Evolutionary conservation across 1,140 invertebrate species (phyloP).

Genomic region (Heterodera carotae): DNA sequence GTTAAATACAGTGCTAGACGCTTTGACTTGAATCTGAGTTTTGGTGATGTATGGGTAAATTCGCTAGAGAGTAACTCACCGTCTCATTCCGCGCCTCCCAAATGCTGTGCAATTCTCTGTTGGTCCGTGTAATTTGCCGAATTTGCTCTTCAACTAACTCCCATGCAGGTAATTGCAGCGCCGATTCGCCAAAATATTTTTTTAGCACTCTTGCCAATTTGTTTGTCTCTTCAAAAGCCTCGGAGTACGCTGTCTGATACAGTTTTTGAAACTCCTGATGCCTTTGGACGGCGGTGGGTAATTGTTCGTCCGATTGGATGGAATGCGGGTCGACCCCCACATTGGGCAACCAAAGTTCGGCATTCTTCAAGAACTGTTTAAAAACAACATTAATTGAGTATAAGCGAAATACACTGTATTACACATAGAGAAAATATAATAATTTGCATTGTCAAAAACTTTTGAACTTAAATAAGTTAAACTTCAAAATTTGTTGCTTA

Average conservation of each 20-base stretch:
- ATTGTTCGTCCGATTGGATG: constrained; percentile 34
- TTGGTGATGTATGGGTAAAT: constrained; percentile 18
- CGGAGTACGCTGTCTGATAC: constrained; percentile 35
- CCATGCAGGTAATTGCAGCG: constrained; percentile 16
- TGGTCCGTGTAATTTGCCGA: constrained; percentile 34
- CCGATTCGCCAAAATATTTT: constrained; percentile 32
- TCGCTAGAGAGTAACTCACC: constrained; percentile 6
- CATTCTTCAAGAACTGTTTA: constrained; percentile 39
- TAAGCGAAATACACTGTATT: too few relatives aligned
- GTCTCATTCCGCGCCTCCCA: constrained; percentile 49
- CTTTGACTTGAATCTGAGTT: constrained; percentile 35
- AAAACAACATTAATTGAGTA: too few relatives aligned
- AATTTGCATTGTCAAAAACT: not conserved
- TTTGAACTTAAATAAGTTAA: not conserved
- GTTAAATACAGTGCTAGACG: constrained; percentile 26
- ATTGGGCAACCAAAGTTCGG: constrained; percentile 34
- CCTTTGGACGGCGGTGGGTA: constrained; percentile 29
- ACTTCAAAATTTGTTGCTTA: not conserved
- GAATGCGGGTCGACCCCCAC: constrained; percentile 44
- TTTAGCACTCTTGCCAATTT: constrained; percentile 27
- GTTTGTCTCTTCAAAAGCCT: constrained; percentile 34
- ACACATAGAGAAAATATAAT: too few relatives aligned
- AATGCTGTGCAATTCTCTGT: constrained; percentile 39
- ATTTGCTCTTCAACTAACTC: constrained; percentile 45
- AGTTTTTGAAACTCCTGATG: constrained; percentile 43